Percentiles rank a stretch among this genome's conserved stretches.
These are phyloP conservation scores for Cathartes aura DNA, from an alignment of 2,113 vertebrate species.

Conservation along the genomic window DNA sequence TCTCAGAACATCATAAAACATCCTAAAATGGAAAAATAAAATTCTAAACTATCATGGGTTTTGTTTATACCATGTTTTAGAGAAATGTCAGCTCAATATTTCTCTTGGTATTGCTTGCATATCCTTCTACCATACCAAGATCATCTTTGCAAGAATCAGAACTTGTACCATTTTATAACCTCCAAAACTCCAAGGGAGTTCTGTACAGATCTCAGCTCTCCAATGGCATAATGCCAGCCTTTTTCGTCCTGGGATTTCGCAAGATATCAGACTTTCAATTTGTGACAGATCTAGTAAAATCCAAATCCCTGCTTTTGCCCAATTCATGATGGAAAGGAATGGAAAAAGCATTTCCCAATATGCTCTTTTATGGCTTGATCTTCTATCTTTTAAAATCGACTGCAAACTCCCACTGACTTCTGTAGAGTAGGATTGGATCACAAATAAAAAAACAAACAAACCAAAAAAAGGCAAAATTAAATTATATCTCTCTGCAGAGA, in stretches of 20 bases:
- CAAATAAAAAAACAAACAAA: background rate
- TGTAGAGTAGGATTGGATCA: background rate
- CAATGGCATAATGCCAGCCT: background rate
- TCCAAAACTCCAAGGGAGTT: background rate
- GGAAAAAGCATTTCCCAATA: background rate
- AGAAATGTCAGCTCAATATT: background rate
- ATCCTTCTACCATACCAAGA: background rate
- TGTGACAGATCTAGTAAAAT: background rate
- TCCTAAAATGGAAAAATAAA: background rate
- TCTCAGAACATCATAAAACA: background rate
- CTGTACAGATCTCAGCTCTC: background rate
- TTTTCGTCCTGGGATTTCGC: background rate
- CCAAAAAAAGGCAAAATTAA: background rate
- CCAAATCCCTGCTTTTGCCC: background rate
- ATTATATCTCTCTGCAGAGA: background rate
- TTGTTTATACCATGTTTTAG: background rate
- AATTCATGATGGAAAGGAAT: background rate
- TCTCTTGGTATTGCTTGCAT: background rate
- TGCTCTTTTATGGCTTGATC: background rate
- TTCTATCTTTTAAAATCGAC: background rate
- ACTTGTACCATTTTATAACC: background rate
- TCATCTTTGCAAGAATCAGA: background rate
- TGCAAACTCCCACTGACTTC: background rate
- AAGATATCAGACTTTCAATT: background rate
- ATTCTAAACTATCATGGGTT: background rate